Evolutionary conservation across 2,888 invertebrate species (phyloP), one percentile per base, ranked within the genome.

Genomic region (Erynnis tages): DNA sequence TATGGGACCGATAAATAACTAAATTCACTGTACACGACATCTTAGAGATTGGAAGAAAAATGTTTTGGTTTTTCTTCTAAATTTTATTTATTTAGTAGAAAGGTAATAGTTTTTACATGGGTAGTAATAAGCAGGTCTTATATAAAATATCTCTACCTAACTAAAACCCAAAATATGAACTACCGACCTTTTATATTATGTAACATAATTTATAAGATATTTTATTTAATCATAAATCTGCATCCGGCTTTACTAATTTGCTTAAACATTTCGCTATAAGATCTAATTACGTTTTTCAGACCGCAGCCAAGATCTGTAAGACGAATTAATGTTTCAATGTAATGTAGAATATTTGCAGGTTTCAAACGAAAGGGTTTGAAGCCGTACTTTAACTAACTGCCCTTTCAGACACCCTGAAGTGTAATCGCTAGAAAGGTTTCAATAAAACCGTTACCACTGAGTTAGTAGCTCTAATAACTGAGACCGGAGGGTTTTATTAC

Each of bases 1-100:
- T 38, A 46, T 43, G 56, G 50, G 53, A 44, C 53, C 56, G 44
- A 56, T 48, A 53, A 56, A 55, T 57, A 46, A 55, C 54, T 30
- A 54, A 45, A 54, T 43, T 50, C 35, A 45, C 46, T 40, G 43
- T 4, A 21, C 43, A n/a, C n/a, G 10, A 17, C 10, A 17, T 14
- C 17, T 35, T 35, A 17, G 10, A 35, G n/a, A 16, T 35, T 35
- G 16, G 30, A 8, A 10, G 13, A 13, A 4, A 2, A 10, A 30
- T 30, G 4, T 13, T 30, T 30, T 30, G 11, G 30, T 11, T n/a
- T n/a, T n/a, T n/a, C n/a, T n/a, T n/a, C n/a, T n/a, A n/a, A n/a
- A n/a, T n/a, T n/a, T n/a, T n/a, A n/a, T n/a, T n/a, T n/a, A n/a
- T n/a, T n/a, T n/a, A n/a, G n/a, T n/a, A n/a, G n/a, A n/a, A n/a